Conservation (phyloP, 2,797 vertebrate species). For the Oryzias dopingdopingensis region DNA sequence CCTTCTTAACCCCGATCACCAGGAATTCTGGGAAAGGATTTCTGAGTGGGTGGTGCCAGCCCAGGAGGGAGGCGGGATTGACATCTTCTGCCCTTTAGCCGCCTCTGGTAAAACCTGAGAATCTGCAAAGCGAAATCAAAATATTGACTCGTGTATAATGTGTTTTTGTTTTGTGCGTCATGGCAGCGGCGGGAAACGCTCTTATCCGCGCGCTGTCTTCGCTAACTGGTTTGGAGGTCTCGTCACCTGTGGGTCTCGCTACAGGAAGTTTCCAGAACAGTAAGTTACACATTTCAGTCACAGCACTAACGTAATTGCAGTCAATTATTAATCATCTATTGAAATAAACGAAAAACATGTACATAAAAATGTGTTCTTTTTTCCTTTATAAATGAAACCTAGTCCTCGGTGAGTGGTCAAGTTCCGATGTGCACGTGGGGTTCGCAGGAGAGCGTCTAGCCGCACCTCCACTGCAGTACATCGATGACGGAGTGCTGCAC, state of each 20-base stretch:
- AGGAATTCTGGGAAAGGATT: slow-evolving; percentile 86
- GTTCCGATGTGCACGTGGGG: slow-evolving; percentile 11
- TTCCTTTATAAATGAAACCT: too few relatives aligned
- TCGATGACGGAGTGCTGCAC: slow-evolving; percentile 73
- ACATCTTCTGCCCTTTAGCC: slow-evolving; percentile 84
- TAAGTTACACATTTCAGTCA: slow-evolving; percentile 56
- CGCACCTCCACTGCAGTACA: slow-evolving; percentile 66
- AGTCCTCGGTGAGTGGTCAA: slow-evolving; percentile 87
- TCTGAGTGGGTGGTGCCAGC: slow-evolving; percentile 67
- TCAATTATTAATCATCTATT: not conserved
- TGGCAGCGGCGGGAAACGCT: slow-evolving; percentile 75
- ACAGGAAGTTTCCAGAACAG: slow-evolving; percentile 85
- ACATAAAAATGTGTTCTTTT: not conserved
- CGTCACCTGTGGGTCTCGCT: slow-evolving; percentile 77
- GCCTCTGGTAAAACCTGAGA: slow-evolving; percentile 77
- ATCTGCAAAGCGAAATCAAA: too few relatives aligned
- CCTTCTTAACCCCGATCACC: slow-evolving; percentile 71
- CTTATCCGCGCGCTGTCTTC: slow-evolving; percentile 77
- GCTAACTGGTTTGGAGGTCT: slow-evolving; percentile 79
- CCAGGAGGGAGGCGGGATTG: slow-evolving; percentile 77
- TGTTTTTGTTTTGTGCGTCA: not conserved
- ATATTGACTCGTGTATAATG: too few relatives aligned
- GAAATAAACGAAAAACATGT: not conserved
- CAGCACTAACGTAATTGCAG: not conserved
- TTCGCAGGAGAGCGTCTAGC: slow-evolving; percentile 1